Evolutionary conservation across 2,113 vertebrate genomes (phyloP).

Genomic region (Capra hircus): DNA sequence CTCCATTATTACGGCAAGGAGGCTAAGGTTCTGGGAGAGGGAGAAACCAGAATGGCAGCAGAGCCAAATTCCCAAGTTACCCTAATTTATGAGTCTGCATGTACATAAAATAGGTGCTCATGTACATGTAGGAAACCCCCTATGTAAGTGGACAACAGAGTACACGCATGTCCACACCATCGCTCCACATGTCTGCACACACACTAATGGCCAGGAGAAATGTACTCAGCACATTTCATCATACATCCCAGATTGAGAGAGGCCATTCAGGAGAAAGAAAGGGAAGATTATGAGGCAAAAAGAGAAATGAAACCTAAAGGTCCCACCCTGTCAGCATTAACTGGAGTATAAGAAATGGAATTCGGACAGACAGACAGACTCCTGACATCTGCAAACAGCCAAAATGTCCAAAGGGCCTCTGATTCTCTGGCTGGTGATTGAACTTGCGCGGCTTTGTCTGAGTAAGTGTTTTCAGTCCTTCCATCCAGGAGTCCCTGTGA

Average conservation of each 20-base stretch:
- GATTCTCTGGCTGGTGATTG: constrained; percentile 53
- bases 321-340: constrained; percentile 64
- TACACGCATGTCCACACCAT: too few relatives aligned
- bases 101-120: background rate
- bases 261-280: constrained; percentile 17
- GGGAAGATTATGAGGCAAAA: constrained; percentile 50
- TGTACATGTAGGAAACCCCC: background rate
- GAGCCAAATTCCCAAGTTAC: background rate
- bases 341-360: constrained; percentile 46
- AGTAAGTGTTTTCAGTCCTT: constrained; percentile 60
- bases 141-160: background rate
- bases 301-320: constrained; percentile 55
- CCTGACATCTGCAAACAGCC: background rate
- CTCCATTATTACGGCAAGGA: background rate
- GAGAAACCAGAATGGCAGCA: background rate
- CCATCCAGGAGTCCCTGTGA: fast-evolving
- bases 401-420: constrained; percentile 55
- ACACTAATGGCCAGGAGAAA: background rate
- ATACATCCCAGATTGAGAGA: background rate
- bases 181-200: background rate
- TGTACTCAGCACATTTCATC: constrained; percentile 40
- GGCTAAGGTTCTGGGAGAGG: background rate
- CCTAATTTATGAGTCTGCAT: background rate
- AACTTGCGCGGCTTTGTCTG: constrained; percentile 31
- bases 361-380: background rate